phyloP scores from a whole-genome alignment of 2,797 vertebrate genomes.

The Poliocrania exsul region DNA sequence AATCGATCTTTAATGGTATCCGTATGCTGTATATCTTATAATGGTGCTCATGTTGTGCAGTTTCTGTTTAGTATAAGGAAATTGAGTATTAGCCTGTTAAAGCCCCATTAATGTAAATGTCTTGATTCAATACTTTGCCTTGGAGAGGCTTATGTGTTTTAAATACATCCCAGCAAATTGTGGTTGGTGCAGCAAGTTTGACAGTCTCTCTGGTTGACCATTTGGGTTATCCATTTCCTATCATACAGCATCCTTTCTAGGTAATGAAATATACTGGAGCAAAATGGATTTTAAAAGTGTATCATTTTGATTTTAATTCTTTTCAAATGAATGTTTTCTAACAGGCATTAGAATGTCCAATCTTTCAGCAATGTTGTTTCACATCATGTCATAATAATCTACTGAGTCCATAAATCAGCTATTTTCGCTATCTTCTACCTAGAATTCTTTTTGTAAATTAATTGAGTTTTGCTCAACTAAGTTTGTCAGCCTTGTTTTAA shows the following conservation, averaged over 20 bases:
- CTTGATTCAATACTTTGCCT: background rate
- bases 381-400: background rate
- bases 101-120: conserved; percentile 24
- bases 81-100: background rate
- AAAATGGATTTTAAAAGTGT: background rate
- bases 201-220: conserved; percentile 1
- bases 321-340: conserved; percentile 6
- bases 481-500: background rate
- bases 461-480: background rate
- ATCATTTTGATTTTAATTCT: background rate
- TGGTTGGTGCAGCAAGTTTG: background rate
- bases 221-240: conserved; percentile 2
- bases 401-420: background rate
- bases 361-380: conserved; percentile 17
- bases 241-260: background rate
- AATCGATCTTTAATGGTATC: conserved; percentile 38
- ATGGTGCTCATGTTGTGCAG: conserved; percentile 11
- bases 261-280: background rate
- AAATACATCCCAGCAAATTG: background rate
- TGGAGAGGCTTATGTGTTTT: background rate
- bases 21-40: conserved; percentile 41
- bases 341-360: background rate
- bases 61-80: conserved; percentile 11
- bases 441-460: background rate
- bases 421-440: background rate